Conservation (phyloP, 2,888 invertebrate genomes). For the Polydesmus complanatus region DNA sequence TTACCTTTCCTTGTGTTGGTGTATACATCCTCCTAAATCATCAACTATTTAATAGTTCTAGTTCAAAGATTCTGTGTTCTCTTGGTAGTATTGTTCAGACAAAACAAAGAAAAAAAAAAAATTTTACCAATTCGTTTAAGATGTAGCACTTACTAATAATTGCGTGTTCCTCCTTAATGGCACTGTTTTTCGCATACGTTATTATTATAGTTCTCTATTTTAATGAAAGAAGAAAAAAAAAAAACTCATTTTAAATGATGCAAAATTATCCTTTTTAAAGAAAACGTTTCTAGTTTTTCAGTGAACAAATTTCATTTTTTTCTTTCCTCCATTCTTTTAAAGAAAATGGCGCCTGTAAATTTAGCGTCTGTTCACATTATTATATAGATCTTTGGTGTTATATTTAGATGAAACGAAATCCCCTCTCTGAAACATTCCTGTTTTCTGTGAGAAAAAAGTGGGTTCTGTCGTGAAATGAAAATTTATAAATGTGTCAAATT, state of each 20-base stretch:
- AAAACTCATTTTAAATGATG: constrained; percentile 6
- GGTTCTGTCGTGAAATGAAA: constrained; percentile 8
- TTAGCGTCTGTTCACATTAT: background rate
- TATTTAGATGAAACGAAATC: constrained; percentile 4
- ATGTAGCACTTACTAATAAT: background rate
- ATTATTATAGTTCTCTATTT: background rate
- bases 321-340: background rate
- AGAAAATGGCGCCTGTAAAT: constrained; percentile 9
- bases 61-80: background rate
- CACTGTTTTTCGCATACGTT: background rate
- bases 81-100: background rate
- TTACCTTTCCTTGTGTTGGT: background rate
- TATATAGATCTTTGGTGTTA: constrained; percentile 9
- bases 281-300: constrained; percentile 9
- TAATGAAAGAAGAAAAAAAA: too few species aligned
- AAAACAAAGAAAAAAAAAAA: background rate
- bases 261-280: constrained; percentile 7
- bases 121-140: background rate
- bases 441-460: constrained; percentile 9
- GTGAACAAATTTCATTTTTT: constrained; percentile 3
- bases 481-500: background rate
- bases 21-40: background rate
- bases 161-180: background rate
- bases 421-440: constrained; percentile 11
- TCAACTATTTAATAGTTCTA: background rate